Conservation (phyloP, 2,797 vertebrate genomes). For the Fistularia tabacaria region DNA sequence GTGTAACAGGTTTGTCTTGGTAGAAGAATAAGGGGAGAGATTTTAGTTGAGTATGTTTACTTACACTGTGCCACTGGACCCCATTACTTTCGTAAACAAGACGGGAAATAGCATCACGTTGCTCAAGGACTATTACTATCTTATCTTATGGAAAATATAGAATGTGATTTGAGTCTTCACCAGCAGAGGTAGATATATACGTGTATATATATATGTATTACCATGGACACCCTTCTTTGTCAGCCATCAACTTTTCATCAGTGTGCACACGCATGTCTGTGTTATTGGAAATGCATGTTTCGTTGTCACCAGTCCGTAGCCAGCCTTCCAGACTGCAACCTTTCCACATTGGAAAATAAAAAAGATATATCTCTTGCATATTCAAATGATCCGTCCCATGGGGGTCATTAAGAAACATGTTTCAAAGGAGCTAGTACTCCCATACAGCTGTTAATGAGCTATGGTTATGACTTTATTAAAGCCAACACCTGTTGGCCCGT, state of each 20-base stretch:
- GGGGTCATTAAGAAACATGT: constrained; percentile 74
- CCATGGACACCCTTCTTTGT: constrained; percentile 53
- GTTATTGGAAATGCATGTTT: constrained; percentile 35
- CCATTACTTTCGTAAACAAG: constrained; percentile 3
- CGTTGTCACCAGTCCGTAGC: constrained; percentile 49
- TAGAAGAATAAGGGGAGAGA: constrained; percentile 11
- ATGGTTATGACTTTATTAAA: constrained; percentile 68
- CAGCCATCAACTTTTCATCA: constrained; percentile 10
- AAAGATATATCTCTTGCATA: constrained; percentile 66
- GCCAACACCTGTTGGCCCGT: constrained; percentile 57
- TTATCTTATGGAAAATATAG: too few species aligned
- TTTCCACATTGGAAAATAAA: constrained; percentile 43
- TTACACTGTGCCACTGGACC: constrained; percentile 4
- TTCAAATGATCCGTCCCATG: constrained; percentile 69
- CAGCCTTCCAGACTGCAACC: constrained; percentile 46
- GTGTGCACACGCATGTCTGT: constrained; percentile 11
- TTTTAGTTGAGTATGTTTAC: constrained; percentile 1
- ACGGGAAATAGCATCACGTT: neutral
- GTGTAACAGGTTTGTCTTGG: constrained; percentile 33
- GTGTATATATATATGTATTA: too few species aligned
- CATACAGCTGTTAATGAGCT: constrained; percentile 63
- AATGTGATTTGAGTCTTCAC: too few species aligned
- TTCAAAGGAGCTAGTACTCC: constrained; percentile 54
- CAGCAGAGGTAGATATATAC: too few species aligned
- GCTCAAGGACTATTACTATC: too few species aligned